Evolutionary conservation across 2,113 vertebrate species (phyloP).

Genomic region (Phaethornis superciliosus): DNA sequence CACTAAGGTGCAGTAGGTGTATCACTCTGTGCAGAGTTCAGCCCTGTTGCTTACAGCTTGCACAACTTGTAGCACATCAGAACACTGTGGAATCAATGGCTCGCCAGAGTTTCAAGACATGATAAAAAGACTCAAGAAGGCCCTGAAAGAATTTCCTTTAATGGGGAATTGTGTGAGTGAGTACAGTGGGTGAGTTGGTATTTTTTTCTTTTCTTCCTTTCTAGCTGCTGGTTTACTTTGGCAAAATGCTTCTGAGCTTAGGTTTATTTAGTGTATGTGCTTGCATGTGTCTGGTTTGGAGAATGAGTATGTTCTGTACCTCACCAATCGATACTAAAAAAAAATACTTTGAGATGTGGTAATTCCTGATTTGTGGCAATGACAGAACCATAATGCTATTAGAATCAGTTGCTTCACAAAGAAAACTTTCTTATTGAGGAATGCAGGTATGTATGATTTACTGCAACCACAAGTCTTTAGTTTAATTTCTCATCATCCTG

Average conservation of each 20-base stretch:
- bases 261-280: slow-evolving; percentile 31
- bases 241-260: slow-evolving; percentile 38
- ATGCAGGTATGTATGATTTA: slow-evolving; percentile 11
- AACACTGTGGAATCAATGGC: slow-evolving; percentile 69
- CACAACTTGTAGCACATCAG: slow-evolving; percentile 66
- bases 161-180: slow-evolving; percentile 95
- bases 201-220: slow-evolving; percentile 55
- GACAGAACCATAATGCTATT: neutral
- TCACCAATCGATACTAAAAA: neutral
- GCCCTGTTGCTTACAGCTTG: slow-evolving; percentile 66
- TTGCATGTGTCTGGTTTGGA: slow-evolving; percentile 34
- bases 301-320: slow-evolving; percentile 27
- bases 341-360: neutral
- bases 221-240: slow-evolving; percentile 56
- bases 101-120: slow-evolving; percentile 77
- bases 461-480: slow-evolving; percentile 6
- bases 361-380: neutral
- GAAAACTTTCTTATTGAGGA: neutral
- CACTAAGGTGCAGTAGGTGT: slow-evolving; percentile 78
- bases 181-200: slow-evolving; percentile 87
- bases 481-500: slow-evolving; percentile 13
- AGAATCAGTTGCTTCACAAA: neutral
- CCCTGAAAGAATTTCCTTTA: slow-evolving; percentile 75
- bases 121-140: slow-evolving; percentile 77
- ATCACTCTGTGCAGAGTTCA: slow-evolving; percentile 62